These are phyloP conservation scores for Scylla paramamosain DNA, from an alignment of 1,140 invertebrate genomes.

Conservation along the genomic window DNA sequence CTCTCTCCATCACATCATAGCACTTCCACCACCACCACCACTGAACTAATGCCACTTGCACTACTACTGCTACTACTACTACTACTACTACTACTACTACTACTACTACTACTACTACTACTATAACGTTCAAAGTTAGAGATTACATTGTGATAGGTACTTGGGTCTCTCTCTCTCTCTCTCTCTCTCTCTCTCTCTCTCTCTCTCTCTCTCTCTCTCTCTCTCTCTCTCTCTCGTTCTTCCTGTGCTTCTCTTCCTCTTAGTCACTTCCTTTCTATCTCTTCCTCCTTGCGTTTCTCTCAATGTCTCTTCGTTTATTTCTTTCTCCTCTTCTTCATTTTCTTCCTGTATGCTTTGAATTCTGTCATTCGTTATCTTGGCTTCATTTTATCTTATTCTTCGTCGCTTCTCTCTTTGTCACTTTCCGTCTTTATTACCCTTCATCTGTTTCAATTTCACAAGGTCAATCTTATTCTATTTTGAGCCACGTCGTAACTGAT, in stretches of 20 bases:
- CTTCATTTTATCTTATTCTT: no score
- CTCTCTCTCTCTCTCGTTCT: slow-evolving; percentile 16
- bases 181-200: slow-evolving; percentile 43
- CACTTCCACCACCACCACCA: not conserved
- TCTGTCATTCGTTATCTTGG: no score
- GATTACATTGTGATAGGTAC: no score
- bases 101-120: not conserved
- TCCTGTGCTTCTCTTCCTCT: not conserved
- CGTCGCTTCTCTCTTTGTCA: not conserved
- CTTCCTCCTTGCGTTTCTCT: slow-evolving; percentile 37
- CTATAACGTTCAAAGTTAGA: not conserved
- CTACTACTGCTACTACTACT: slow-evolving; percentile 1
- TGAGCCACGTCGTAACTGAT: not conserved
- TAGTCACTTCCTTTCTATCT: slow-evolving; percentile 26
- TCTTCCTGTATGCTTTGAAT: no score
- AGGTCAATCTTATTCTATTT: not conserved
- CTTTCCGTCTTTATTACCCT: not conserved
- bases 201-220: slow-evolving; percentile 31
- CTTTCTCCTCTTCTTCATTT: no score
- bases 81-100: slow-evolving; percentile 34
- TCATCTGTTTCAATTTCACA: not conserved
- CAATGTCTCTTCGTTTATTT: not conserved
- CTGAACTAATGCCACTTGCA: not conserved
- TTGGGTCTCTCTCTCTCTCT: not conserved
- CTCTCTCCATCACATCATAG: not conserved